Base-by-base conservation (phyloP, 2,888 invertebrate species). In the Blera fallax region DNA sequence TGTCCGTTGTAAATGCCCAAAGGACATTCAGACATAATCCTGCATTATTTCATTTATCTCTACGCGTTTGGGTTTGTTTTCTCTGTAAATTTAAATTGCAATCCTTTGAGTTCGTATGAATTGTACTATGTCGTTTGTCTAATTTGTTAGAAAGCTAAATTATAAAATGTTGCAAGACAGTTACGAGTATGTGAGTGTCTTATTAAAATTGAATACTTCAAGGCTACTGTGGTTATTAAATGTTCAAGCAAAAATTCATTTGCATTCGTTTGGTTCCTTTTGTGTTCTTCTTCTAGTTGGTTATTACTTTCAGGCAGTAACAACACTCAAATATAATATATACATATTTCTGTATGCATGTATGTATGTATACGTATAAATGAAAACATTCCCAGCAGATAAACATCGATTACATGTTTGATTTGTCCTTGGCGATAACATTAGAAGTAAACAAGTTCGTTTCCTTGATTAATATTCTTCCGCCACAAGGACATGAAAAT, bases 21-120 rank as follows among this genome's bases (percentile, higher is more conserved):
- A 37, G 29, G 45, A 76, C 81, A 72, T 72, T 43, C 43, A 14
- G 50, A 73, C 72, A 77, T 65, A 77, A 76, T 76, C 27, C 65
- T 60, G 16, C 37, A 77, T 65, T 77, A 72, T 82, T 50, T 45
- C 45, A 40, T 21, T 52, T 43, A 60, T 80, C 52, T 54, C 8
- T 54, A 14, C 27, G 14, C 27, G 18, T 52, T 16, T 27, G 37
- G 64, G 4, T 43, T 10, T 34, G 16, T 7, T 1, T 48, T 34
- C 32, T 34, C 34, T 65, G 29, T 58, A 43, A 40, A 43, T 32
- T 48, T 48, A n/a, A 64, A 64, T 48, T 64, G 24, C n/a, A 40
- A 60, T 21, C 27, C 60, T 40, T 40, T 32, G 16, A 29, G 29
- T 14, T 54, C 14, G 29, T 29, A 32, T 16, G 4, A 48, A 21